Evolutionary conservation across 2,888 invertebrate species (phyloP).

Genomic region (Plebejus anna): DNA sequence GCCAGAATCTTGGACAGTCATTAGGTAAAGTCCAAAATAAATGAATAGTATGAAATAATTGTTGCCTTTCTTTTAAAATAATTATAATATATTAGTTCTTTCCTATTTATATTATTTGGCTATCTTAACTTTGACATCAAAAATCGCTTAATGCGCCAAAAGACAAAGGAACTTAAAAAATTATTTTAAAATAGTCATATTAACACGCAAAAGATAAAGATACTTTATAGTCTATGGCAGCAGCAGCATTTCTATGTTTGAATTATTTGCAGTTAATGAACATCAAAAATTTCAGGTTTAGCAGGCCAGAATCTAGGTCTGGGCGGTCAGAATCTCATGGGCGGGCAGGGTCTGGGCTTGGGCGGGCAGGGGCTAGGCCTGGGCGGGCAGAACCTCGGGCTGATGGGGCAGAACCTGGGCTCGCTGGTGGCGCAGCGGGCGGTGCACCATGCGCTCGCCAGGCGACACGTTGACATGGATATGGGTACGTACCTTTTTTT

Average conservation of each 20-base stretch:
- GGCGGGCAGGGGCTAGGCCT: conserved; percentile 56
- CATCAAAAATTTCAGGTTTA: conserved; percentile 50
- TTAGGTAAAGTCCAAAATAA: conserved; percentile 46
- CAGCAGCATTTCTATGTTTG: too few relatives aligned
- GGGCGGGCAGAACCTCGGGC: conserved; percentile 55
- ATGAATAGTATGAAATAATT: too few relatives aligned
- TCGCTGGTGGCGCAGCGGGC: conserved; percentile 62
- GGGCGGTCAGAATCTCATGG: conserved; percentile 51
- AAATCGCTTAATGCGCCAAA: too few relatives aligned
- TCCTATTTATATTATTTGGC: neutral
- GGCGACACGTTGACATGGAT: conserved; percentile 64
- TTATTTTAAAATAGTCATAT: neutral
- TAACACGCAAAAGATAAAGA: neutral
- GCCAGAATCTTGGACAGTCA: conserved; percentile 64
- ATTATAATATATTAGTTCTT: neutral
- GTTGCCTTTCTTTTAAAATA: neutral
- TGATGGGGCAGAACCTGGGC: conserved; percentile 61
- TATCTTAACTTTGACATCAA: too few relatives aligned
- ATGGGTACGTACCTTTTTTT: conserved; percentile 43
- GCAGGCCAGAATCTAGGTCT: conserved; percentile 57
- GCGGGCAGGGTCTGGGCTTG: conserved; percentile 45
- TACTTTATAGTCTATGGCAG: too few relatives aligned
- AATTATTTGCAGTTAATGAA: neutral
- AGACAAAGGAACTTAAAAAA: too few relatives aligned
- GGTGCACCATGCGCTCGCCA: conserved; percentile 68